A percentile compares a stretch with the other conserved stretches of the same genome.
phyloP scores from a whole-genome alignment of 2,113 vertebrate species.

The Odocoileus virginianus region DNA sequence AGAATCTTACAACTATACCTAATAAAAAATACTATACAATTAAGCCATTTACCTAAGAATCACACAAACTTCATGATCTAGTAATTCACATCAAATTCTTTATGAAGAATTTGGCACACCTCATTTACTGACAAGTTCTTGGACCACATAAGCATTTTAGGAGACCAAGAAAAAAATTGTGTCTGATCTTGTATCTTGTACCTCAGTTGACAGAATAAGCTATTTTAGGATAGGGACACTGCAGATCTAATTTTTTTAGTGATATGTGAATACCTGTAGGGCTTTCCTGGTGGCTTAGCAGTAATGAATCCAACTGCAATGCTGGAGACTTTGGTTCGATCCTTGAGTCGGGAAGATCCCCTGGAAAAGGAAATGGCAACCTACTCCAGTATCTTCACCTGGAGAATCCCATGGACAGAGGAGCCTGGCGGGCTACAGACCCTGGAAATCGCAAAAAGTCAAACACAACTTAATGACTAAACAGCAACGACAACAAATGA shows the following conservation, averaged over 20 bases:
- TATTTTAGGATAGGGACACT: not conserved
- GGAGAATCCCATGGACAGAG: not conserved
- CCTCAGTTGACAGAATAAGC: not conserved
- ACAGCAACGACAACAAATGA: not conserved
- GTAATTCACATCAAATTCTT: conserved; percentile 26
- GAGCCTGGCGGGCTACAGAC: not conserved
- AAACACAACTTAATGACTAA: not conserved
- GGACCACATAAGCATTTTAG: not conserved
- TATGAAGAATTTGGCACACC: not conserved
- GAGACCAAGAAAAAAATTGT: not conserved
- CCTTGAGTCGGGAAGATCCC: not conserved
- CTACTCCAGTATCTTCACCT: not conserved
- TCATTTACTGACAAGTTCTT: conserved; percentile 5
- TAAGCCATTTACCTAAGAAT: conserved; percentile 50
- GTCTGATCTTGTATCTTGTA: not conserved
- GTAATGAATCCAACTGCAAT: not conserved
- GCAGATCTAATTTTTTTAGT: not conserved
- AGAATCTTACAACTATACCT: conserved; percentile 15
- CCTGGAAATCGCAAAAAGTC: not conserved
- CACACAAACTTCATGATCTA: conserved; percentile 28
- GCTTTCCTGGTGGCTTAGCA: not conserved
- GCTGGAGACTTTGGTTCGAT: not conserved
- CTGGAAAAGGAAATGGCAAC: not conserved
- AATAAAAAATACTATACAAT: conserved; percentile 66
- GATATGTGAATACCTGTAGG: not conserved